phyloP scores from a whole-genome alignment of 2,888 invertebrate species.

The Meghimatium bilineatum region DNA sequence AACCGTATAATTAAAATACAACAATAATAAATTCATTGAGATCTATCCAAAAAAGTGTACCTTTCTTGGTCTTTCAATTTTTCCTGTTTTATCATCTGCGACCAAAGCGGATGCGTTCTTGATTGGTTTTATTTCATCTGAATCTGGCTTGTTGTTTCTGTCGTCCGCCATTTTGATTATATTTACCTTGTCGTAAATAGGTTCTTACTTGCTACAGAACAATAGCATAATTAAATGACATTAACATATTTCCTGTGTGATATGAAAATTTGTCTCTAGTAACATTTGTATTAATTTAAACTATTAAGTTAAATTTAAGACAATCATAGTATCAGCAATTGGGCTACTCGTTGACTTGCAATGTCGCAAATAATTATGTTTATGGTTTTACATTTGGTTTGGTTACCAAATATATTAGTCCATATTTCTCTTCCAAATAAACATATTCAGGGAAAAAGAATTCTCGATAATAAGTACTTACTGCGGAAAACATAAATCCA shows the following conservation, averaged over 20 bases:
- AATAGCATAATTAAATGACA: too few relatives aligned
- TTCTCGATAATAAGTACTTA: too few relatives aligned
- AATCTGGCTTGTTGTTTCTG: conserved; percentile 15
- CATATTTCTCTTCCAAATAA: neutral
- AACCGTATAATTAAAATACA: neutral
- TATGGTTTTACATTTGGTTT: neutral
- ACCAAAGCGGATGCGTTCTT: conserved; percentile 40
- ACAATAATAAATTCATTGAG: neutral
- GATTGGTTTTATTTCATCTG: conserved; percentile 36
- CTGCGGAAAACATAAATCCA: too few relatives aligned
- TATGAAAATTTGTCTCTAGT: too few relatives aligned
- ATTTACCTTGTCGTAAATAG: conserved; percentile 2
- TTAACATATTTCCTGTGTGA: too few relatives aligned
- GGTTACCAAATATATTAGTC: neutral
- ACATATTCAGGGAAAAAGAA: too few relatives aligned
- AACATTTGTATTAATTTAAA: too few relatives aligned
- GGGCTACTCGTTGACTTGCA: too few relatives aligned
- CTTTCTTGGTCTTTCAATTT: conserved; percentile 32
- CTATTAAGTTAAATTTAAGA: too few relatives aligned
- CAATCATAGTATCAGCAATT: too few relatives aligned
- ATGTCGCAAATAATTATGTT: neutral
- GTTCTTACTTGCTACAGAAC: too few relatives aligned
- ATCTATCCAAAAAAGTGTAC: conserved; percentile 7
- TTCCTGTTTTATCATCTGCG: conserved; percentile 19
- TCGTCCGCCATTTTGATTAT: conserved; percentile 48